Evolutionary conservation across 2,797 vertebrate genomes (phyloP), one percentile per base, ranked within the genome.

Genomic region (Myotis daubentonii): DNA sequence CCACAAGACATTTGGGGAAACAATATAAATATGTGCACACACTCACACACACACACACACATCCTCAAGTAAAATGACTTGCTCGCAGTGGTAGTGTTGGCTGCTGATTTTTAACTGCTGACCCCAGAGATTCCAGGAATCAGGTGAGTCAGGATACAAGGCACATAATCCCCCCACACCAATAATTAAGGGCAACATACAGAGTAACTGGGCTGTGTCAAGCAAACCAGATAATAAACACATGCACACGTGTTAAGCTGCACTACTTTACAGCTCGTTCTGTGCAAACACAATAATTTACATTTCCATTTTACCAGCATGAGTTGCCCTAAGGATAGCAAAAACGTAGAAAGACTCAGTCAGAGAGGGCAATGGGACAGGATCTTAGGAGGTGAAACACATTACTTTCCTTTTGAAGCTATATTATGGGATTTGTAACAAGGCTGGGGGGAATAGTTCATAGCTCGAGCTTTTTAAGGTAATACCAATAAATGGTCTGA

Each of bases 181-280:
- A 98, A 98, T 98, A 98, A 98, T 98, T 98, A 98, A 98, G 97
- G 97, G 98, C 97, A 98, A 97, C 94, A 97, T 85, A 91, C 95
- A 97, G 92, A 97, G 98, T 97, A 92, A 98, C 97, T 97, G 97
- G 97, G 96, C 97, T 98, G 97, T 98, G 98, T 98, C 98, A 98
- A 98, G 98, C 98, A 98, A 98, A 98, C 95, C 98, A 98, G 98
- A 98, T 98, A 98, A 98, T 99, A 99, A 98, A 98, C 98, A 98
- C 98, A 92, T 98, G 98, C 97, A 97, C 98, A 98, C 84, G 98
- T 98, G 98, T 98, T 98, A 98, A 98, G 98, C 98, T 98, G 97
- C 33, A 90, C 98, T 98, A 98, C 98, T 98, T 98, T 98, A 98
- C 98, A 98, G 98, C 97, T 98, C 98, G 81, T 98, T 98, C 97